Conservation (phyloP, 2,797 vertebrate species). For the Mionectes olivaceus region DNA sequence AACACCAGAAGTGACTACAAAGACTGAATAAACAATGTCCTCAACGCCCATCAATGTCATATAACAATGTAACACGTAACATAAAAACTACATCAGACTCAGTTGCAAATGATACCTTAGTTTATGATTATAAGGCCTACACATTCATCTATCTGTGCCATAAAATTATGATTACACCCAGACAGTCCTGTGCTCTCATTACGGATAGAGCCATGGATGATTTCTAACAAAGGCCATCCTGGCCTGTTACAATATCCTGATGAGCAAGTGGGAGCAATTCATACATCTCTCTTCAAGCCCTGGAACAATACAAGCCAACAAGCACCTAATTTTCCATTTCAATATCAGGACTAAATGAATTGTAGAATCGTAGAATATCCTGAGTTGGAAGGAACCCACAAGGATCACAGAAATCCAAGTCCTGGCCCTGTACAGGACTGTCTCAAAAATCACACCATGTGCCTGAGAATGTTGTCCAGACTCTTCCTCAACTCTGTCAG, state of each 20-base stretch:
- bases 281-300: not conserved
- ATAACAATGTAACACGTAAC: not conserved
- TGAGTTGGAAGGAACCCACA: not conserved
- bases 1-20: not conserved
- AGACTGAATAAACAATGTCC: not conserved
- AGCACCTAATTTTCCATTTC: not conserved
- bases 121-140: not conserved
- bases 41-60: not conserved
- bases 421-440: not conserved
- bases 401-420: not conserved
- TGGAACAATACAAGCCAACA: not conserved
- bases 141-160: not conserved
- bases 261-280: not conserved
- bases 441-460: not conserved
- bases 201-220: not conserved
- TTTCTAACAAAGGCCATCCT: not conserved
- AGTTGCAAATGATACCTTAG: not conserved
- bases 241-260: not conserved
- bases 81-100: not conserved
- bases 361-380: not conserved
- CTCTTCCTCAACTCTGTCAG: accelerated
- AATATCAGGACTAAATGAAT: not conserved
- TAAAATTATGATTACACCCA: not conserved
- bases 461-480: accelerated
- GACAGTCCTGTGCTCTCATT: not conserved